A percentile compares a stretch with the other conserved stretches of the same genome.
Evolutionary conservation across 2,888 invertebrate species (phyloP).

Genomic region (Crioceris asparagi): DNA sequence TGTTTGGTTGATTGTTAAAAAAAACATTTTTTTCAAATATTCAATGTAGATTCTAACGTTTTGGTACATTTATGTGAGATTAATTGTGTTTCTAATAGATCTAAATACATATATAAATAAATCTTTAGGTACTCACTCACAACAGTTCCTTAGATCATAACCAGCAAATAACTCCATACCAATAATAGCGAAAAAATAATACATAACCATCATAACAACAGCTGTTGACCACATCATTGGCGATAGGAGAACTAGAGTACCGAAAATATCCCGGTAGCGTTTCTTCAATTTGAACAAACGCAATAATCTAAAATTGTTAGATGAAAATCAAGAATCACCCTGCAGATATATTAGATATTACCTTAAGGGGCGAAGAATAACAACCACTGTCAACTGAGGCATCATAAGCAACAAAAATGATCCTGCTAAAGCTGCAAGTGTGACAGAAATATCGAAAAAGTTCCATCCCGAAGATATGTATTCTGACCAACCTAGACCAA

Average conservation of each 20-base stretch:
- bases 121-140: constrained; percentile 46
- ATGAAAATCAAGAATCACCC: not conserved
- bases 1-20: too few species aligned
- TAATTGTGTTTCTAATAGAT: too few species aligned
- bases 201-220: constrained; percentile 71
- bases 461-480: constrained; percentile 82
- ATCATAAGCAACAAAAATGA: constrained; percentile 55
- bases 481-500: constrained; percentile 57
- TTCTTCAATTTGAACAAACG: constrained; percentile 70
- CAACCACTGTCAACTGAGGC: constrained; percentile 59
- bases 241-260: constrained; percentile 41
- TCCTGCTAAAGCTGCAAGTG: constrained; percentile 55
- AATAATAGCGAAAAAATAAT: constrained; percentile 82
- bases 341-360: constrained; percentile 20
- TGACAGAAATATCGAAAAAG: constrained; percentile 63
- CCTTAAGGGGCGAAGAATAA: constrained; percentile 60
- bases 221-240: constrained; percentile 78
- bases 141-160: constrained; percentile 68
- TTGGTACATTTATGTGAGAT: too few species aligned
- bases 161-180: constrained; percentile 80
- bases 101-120: too few species aligned
- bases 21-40: too few species aligned
- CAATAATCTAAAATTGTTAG: constrained; percentile 36
- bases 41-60: too few species aligned
- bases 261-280: constrained; percentile 37